Evolutionary conservation across 2,888 invertebrate genomes (phyloP), one percentile per base, ranked within the genome.

Genomic region (Dermolepida albohirtum): DNA sequence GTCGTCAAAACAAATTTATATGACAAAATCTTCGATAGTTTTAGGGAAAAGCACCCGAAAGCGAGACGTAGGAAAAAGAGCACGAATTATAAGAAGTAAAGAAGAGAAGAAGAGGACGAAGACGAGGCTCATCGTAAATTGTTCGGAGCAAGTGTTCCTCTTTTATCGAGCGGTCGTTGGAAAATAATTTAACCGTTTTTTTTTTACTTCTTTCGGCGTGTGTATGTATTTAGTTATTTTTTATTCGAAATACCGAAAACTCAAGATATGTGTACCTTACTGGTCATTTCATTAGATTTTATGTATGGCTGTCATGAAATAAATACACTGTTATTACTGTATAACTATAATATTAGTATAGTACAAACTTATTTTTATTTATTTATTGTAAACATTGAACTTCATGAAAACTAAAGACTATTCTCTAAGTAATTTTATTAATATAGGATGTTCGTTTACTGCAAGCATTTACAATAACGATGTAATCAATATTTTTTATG

Each of bases 1-100:
- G 59, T 59, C 59, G 47, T 59, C 59, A 59, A 59, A 59, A 59
- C 59, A 59, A 59, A 59, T 59, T 59, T 59, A 59, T 59, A 59
- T 47, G 59, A 59, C 59, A 16, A 59, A 57, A 59, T 59, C 57
- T 43, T 27, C 59, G 59, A 59, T 59, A 59, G 59, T 59, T 47
- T 47, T 59, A 59, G 47, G 34, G 22, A 59, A 59, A 47, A 47
- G 44, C 59, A 47, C 14, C 44, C 47, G 27, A 44, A 29, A 57
- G 59, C 27, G 22, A 14, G 43, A 41, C 22, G 16, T 27, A 59
- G 34, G 44, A 59, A 47, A 59, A 44, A 44, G 22, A 59, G 44
- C 8, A 10, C 34, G 34, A 34, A 22, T 22, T 22, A 34, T 34
- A 47, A 59, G 47, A 44, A 59, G 16, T 34, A n/a, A 14, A 14